A percentile compares a stretch with the other conserved stretches of the same genome.
These are phyloP conservation scores for Cerastis rubricosa DNA, from an alignment of 2,888 invertebrate genomes.

Conservation along the genomic window DNA sequence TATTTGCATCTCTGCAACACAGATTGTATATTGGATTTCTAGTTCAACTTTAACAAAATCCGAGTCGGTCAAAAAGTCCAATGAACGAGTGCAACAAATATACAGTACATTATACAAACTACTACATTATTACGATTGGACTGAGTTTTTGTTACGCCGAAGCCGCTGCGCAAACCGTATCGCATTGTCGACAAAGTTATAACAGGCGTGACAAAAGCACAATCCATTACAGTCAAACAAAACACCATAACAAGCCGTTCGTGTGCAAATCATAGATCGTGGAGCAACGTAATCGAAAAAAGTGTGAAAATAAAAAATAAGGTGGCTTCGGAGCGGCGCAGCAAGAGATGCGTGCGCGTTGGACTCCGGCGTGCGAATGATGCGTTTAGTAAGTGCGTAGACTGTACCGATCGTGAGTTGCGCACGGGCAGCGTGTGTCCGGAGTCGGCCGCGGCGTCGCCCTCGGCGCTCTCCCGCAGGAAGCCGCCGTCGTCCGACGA, in stretches of 20 bases:
- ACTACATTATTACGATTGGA: constrained; percentile 73
- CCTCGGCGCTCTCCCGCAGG: constrained; percentile 84
- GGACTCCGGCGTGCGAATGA: constrained; percentile 75
- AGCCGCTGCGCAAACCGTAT: constrained; percentile 66
- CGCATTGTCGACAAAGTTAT: constrained; percentile 64
- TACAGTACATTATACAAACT: constrained; percentile 74
- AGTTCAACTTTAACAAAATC: constrained; percentile 49
- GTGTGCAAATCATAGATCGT: constrained; percentile 87
- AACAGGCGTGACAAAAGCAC: constrained; percentile 78
- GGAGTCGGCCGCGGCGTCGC: constrained; percentile 79
- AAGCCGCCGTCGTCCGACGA: constrained; percentile 90
- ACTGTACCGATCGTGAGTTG: constrained; percentile 89
- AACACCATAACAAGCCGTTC: constrained; percentile 85
- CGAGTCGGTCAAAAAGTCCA: constrained; percentile 31
- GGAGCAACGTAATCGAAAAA: constrained; percentile 83
- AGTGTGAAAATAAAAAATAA: constrained; percentile 72
- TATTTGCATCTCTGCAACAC: constrained; percentile 31
- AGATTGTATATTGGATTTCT: constrained; percentile 21
- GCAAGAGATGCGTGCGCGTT: constrained; percentile 63
- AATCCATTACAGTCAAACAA: constrained; percentile 74
- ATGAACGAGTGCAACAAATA: constrained; percentile 67
- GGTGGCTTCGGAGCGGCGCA: constrained; percentile 62
- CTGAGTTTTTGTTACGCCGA: constrained; percentile 77
- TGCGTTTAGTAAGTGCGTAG: constrained; percentile 73
- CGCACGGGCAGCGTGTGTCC: constrained; percentile 90